A percentile compares a stretch with the other conserved stretches of the same genome.
These are phyloP conservation scores for Chinchilla lanigera DNA, from an alignment of 2,113 vertebrate species.

Conservation along the genomic window DNA sequence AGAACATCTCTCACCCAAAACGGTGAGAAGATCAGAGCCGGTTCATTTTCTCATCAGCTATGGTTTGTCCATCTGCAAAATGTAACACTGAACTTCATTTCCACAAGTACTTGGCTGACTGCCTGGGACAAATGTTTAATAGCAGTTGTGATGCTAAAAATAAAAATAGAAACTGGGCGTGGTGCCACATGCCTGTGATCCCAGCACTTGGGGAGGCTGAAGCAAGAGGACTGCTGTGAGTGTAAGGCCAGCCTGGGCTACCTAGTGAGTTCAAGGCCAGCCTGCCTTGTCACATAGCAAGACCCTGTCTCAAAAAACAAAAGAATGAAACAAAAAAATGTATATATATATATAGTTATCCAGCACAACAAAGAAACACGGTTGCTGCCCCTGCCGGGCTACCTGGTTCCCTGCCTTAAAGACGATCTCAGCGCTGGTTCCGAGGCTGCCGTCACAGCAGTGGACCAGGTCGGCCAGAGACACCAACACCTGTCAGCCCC, in stretches of 20 bases:
- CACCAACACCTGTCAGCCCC: neutral
- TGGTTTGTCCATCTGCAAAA: constrained; percentile 68
- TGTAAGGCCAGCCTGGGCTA: neutral
- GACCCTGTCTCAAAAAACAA: neutral
- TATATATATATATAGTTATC: too few species aligned
- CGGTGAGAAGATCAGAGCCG: constrained; percentile 57
- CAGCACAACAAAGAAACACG: constrained; percentile 46
- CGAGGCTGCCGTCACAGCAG: neutral
- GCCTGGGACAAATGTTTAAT: constrained; percentile 53
- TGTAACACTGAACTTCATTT: constrained; percentile 67
- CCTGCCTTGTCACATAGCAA: neutral
- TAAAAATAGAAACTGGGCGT: neutral
- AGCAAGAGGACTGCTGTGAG: neutral
- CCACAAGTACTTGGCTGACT: constrained; percentile 66
- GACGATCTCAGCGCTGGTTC: neutral
- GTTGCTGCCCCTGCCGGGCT: neutral
- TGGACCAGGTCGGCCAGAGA: neutral
- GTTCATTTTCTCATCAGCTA: constrained; percentile 67
- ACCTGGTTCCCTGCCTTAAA: neutral
- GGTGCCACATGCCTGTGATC: neutral
- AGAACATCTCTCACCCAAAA: neutral
- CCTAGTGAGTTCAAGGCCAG: neutral
- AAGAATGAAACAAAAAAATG: too few species aligned
- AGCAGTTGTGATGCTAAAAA: constrained; percentile 68
- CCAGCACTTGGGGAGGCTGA: neutral